phyloP scores from a whole-genome alignment of 2,113 vertebrate species.

The Micromys minutus region DNA sequence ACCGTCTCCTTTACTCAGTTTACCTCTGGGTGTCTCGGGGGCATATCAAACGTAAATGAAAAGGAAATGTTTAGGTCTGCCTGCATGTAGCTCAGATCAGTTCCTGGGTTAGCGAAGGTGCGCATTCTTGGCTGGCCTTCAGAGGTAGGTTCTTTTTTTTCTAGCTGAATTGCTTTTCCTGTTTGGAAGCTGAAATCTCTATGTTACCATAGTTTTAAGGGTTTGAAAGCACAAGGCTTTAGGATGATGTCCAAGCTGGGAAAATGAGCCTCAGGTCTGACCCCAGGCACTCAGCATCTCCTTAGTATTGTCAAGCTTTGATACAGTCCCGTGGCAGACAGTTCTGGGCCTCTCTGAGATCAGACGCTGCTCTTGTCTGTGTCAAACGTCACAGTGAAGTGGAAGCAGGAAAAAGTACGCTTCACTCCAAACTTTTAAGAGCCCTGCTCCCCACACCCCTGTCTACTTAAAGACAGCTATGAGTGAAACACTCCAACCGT shows the following conservation, averaged over 20 bases:
- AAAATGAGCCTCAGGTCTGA: background rate
- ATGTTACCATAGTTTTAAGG: background rate
- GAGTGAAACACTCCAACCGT: background rate
- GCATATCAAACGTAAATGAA: background rate
- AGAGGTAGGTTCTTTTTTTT: background rate
- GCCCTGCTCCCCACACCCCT: background rate
- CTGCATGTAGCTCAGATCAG: background rate
- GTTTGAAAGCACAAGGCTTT: background rate
- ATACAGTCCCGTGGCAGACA: fast-evolving
- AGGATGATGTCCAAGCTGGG: background rate
- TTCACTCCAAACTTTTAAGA: constrained; percentile 17
- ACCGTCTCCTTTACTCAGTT: background rate
- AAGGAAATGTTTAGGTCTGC: background rate
- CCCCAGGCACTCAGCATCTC: background rate
- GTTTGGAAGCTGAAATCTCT: constrained; percentile 28
- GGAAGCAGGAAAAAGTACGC: background rate
- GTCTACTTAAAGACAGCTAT: background rate
- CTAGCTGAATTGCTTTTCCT: background rate
- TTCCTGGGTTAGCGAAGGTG: background rate
- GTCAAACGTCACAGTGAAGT: background rate
- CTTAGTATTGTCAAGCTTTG: background rate
- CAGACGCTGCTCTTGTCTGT: background rate
- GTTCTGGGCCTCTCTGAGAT: constrained; percentile 8
- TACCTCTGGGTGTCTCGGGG: background rate
- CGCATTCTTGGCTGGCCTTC: background rate